Evolutionary conservation across 2,113 vertebrate genomes (phyloP).

Genomic region (Meles meles): DNA sequence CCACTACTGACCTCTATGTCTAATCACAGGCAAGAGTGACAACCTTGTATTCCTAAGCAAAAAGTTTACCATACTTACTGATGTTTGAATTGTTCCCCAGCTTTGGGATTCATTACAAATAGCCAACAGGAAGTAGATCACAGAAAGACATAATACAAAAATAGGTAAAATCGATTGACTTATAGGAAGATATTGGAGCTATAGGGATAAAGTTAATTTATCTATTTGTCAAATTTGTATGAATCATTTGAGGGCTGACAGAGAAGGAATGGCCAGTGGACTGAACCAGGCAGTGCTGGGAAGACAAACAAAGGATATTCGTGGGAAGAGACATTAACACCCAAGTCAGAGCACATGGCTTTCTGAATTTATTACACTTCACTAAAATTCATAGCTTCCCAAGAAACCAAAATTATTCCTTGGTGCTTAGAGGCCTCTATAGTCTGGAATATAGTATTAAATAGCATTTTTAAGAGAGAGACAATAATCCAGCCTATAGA

Average conservation of each 20-base stretch:
- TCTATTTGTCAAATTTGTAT: neutral
- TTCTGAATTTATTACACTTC: neutral
- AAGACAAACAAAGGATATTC: neutral
- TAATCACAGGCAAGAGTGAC: neutral
- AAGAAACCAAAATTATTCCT: neutral
- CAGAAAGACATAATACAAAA: neutral
- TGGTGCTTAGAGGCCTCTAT: neutral
- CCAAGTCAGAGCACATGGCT: neutral
- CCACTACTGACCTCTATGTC: neutral
- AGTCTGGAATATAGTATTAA: neutral
- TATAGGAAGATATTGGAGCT: neutral
- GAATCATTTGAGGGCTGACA: neutral
- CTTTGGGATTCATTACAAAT: neutral
- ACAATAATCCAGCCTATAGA: neutral
- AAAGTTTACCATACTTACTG: neutral
- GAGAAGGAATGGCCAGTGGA: neutral
- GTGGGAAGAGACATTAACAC: neutral
- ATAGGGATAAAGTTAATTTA: neutral
- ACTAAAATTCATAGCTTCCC: neutral
- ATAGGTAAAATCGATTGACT: neutral
- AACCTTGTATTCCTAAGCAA: neutral
- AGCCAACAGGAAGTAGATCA: neutral
- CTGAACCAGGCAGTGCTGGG: neutral
- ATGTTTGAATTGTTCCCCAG: neutral
- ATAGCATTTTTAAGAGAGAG: neutral